phyloP scores from a whole-genome alignment of 1,140 invertebrate genomes.

The Galleria mellonella region DNA sequence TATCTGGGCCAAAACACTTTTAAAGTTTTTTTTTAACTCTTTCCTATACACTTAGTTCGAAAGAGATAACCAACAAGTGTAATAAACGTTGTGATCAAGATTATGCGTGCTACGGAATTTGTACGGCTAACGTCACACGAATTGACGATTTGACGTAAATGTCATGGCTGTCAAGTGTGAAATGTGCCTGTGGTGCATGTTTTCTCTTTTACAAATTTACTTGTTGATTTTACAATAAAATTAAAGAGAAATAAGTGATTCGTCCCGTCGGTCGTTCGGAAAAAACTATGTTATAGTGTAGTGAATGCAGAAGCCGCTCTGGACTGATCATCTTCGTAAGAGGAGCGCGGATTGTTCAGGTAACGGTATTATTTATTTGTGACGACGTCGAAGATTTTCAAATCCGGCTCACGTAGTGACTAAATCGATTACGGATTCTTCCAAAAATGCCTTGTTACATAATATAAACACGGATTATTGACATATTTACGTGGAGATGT shows the following conservation, averaged over 20 bases:
- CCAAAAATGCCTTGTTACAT: too few relatives aligned
- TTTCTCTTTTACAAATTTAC: constrained; percentile 56
- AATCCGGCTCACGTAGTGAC: too few relatives aligned
- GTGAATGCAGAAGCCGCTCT: constrained; percentile 21
- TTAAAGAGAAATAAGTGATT: constrained; percentile 39
- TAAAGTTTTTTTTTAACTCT: too few relatives aligned
- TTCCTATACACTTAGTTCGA: too few relatives aligned
- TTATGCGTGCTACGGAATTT: not conserved
- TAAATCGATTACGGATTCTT: too few relatives aligned
- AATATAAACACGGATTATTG: too few relatives aligned
- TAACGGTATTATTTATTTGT: constrained; percentile 67
- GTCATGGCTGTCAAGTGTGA: constrained; percentile 37
- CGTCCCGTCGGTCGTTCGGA: not conserved
- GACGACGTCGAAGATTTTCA: constrained; percentile 46
- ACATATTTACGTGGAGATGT: too few relatives aligned
- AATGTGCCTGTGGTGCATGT: constrained; percentile 61
- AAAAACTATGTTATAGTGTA: constrained; percentile 19
- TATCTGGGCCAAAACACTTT: too few relatives aligned
- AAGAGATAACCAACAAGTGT: too few relatives aligned
- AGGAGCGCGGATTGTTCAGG: constrained; percentile 44
- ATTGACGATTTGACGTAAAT: constrained; percentile 10
- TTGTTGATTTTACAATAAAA: constrained; percentile 63
- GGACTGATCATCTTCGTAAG: constrained; percentile 21
- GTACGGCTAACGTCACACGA: not conserved
- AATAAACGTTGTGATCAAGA: too few relatives aligned